Conservation (phyloP, 2,113 vertebrate genomes). For the Dicentrarchus labrax region DNA sequence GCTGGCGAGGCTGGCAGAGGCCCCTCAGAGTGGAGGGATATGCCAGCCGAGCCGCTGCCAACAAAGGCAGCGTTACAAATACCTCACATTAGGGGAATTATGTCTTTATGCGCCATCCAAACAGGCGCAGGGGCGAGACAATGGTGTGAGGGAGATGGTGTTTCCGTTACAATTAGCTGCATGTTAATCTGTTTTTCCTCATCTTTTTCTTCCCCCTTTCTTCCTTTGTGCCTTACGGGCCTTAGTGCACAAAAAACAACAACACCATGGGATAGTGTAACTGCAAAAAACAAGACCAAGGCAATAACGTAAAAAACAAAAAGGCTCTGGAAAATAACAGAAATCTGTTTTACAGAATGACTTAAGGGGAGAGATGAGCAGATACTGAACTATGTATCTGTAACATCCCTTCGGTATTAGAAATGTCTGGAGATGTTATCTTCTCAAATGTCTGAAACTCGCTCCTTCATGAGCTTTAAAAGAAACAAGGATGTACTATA, state of each 20-base stretch:
- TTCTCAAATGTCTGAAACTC: slow-evolving; percentile 23
- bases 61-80: slow-evolving; percentile 77
- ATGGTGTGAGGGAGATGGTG: slow-evolving; percentile 51
- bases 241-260: slow-evolving; percentile 26
- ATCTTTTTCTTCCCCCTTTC: slow-evolving; percentile 26
- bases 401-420: slow-evolving; percentile 42
- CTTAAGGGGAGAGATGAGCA: slow-evolving; percentile 57
- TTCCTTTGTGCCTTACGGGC: slow-evolving; percentile 42
- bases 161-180: slow-evolving; percentile 70
- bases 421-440: slow-evolving; percentile 68
- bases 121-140: slow-evolving; percentile 56
- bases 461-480: slow-evolving; percentile 28
- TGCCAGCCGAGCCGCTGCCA: slow-evolving; percentile 61
- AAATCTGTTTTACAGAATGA: slow-evolving; percentile 44
- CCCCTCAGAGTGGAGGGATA: slow-evolving; percentile 43
- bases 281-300: slow-evolving; percentile 22
- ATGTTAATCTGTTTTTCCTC: slow-evolving; percentile 61
- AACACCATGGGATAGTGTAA: slow-evolving; percentile 30
- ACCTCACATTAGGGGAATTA: slow-evolving; percentile 80
- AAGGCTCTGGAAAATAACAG: slow-evolving; percentile 34
- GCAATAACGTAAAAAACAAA: slow-evolving; percentile 34
- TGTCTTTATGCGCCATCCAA: slow-evolving; percentile 69
- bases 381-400: slow-evolving; percentile 45
- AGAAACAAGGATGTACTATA: neutral
- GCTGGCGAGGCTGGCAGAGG: slow-evolving; percentile 50